phyloP scores from a whole-genome alignment of 2,888 invertebrate genomes.

The Agelastica alni region DNA sequence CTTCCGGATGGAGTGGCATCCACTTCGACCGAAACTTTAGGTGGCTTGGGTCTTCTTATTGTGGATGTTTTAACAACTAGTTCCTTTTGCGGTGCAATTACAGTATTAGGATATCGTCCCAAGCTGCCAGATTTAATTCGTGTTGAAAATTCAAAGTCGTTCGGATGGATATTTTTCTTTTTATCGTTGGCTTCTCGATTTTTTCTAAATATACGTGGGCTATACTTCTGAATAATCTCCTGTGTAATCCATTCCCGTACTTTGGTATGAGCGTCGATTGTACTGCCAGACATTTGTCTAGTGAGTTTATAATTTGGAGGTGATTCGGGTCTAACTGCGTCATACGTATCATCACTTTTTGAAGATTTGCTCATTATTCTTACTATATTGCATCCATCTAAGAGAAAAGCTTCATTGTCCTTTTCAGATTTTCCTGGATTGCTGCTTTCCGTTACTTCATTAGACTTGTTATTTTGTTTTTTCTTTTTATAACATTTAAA shows the following conservation, averaged over 20 bases:
- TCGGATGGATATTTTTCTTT: constrained; percentile 37
- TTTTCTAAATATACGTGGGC: constrained; percentile 67
- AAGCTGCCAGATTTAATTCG: constrained; percentile 32
- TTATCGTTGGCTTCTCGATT: constrained; percentile 49
- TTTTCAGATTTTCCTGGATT: constrained; percentile 43
- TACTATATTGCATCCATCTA: constrained; percentile 63
- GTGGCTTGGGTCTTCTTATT: constrained; percentile 54
- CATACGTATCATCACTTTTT: constrained; percentile 60
- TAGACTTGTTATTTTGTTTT: constrained; percentile 56
- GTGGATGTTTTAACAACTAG: constrained; percentile 40
- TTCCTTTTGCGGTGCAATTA: not conserved
- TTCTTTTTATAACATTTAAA: constrained; percentile 66
- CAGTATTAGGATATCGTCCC: constrained; percentile 47
- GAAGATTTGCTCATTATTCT: constrained; percentile 60
- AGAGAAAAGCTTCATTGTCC: constrained; percentile 57
- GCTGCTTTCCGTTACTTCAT: constrained; percentile 37
- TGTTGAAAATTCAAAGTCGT: constrained; percentile 42
- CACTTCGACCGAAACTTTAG: constrained; percentile 75
- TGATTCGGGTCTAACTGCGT: constrained; percentile 60
- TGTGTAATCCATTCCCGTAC: constrained; percentile 86
- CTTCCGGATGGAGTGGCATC: constrained; percentile 79
- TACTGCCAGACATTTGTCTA: constrained; percentile 76
- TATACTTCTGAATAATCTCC: constrained; percentile 74
- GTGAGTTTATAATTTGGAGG: constrained; percentile 68
- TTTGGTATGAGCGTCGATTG: constrained; percentile 84